phyloP scores from a whole-genome alignment of 2,888 invertebrate species.

The Diplolepis rosae region DNA sequence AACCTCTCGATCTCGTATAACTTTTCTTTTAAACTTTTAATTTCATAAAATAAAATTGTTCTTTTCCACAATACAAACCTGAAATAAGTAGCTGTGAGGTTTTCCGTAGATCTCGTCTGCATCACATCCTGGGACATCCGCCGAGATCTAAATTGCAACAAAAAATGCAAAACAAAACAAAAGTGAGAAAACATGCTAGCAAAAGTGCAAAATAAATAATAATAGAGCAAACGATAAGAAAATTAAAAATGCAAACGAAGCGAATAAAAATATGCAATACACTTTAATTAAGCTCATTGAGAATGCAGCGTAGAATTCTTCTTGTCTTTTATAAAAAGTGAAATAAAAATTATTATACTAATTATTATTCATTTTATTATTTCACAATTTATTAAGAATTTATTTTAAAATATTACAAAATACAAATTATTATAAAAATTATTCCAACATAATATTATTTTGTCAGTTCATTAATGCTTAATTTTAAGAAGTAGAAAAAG shows the following conservation, averaged over 20 bases:
- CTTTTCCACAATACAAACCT: slow-evolving; percentile 64
- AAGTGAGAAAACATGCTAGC: slow-evolving; percentile 64
- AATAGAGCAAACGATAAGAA: slow-evolving; percentile 35
- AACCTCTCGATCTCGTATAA: background rate
- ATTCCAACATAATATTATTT: background rate
- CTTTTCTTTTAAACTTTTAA: background rate
- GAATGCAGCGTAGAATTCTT: slow-evolving; percentile 1
- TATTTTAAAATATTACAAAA: too few species aligned
- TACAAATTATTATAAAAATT: too few species aligned
- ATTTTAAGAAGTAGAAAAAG: background rate
- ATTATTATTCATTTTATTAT: too few species aligned
- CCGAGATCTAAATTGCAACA: slow-evolving; percentile 85
- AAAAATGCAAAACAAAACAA: slow-evolving; percentile 65
- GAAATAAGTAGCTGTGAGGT: slow-evolving; percentile 65
- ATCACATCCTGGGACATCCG: slow-evolving; percentile 88
- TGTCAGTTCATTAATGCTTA: background rate
- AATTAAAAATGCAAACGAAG: slow-evolving; percentile 29
- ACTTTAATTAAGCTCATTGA: background rate
- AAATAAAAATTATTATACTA: too few species aligned
- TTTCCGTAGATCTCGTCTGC: slow-evolving; percentile 69
- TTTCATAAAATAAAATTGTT: background rate
- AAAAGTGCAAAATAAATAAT: slow-evolving; percentile 50
- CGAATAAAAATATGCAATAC: slow-evolving; percentile 27
- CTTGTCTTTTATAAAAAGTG: too few species aligned
- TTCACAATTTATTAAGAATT: too few species aligned